These are phyloP conservation scores for Periparus ater DNA, from an alignment of 2,797 vertebrate genomes.

Conservation along the genomic window DNA sequence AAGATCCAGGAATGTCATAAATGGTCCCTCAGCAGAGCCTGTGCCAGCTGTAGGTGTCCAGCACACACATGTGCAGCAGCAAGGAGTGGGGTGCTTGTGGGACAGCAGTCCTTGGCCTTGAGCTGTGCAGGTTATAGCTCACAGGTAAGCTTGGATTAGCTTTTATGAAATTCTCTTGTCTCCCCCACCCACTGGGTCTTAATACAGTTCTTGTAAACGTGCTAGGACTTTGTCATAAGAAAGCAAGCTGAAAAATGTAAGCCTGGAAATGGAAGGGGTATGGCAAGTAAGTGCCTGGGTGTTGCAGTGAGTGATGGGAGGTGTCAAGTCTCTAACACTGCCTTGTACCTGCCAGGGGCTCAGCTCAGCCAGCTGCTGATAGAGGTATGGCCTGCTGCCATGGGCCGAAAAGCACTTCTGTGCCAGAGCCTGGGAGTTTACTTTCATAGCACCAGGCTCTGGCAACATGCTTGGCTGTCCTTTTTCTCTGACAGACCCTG, in stretches of 20 bases:
- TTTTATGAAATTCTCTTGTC: neutral
- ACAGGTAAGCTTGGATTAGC: neutral
- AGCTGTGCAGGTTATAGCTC: neutral
- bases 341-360: neutral
- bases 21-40: neutral
- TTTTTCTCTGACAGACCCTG: neutral
- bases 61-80: neutral
- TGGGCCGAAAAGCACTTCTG: neutral
- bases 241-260: neutral
- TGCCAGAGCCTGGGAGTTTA: neutral
- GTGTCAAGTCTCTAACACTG: neutral
- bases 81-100: neutral
- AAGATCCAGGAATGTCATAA: neutral
- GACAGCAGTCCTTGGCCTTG: neutral
- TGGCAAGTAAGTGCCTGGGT: neutral
- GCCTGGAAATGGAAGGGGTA: neutral
- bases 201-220: rapidly evolving
- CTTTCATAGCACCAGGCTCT: neutral
- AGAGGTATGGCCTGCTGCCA: neutral
- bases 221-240: neutral
- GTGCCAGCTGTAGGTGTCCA: neutral
- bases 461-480: rapidly evolving
- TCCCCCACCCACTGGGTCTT: neutral
- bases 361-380: neutral
- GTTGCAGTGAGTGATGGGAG: neutral